phyloP scores from a whole-genome alignment of 2,797 vertebrate species.

The Enteromius trimaculatus region DNA sequence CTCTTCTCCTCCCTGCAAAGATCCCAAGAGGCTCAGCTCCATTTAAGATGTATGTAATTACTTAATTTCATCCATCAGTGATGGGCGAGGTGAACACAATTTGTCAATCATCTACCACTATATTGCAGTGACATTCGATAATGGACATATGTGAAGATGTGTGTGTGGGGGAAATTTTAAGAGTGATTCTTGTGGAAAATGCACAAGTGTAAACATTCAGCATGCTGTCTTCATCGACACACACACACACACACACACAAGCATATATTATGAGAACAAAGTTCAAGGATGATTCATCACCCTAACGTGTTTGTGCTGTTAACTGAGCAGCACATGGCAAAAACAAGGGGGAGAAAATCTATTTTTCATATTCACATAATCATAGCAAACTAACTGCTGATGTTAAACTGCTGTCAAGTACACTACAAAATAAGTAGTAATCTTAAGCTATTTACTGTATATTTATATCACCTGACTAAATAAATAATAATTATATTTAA shows the following conservation, averaged over 20 bases:
- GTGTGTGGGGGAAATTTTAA: neutral
- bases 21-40: conserved; percentile 71
- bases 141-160: conserved; percentile 26
- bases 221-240: neutral
- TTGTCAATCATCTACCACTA: conserved; percentile 61
- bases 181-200: conserved; percentile 12
- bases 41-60: conserved; percentile 77
- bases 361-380: neutral
- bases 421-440: neutral
- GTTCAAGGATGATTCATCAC: conserved; percentile 21
- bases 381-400: neutral
- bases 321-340: neutral
- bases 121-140: conserved; percentile 8
- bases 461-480: neutral
- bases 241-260: neutral
- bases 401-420: neutral
- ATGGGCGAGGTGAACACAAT: conserved; percentile 59
- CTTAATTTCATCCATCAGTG: conserved; percentile 76
- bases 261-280: neutral
- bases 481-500: too few relatives aligned
- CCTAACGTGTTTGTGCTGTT: neutral
- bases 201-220: neutral
- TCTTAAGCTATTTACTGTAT: neutral
- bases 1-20: conserved; percentile 60
- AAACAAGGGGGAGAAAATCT: neutral